Percentiles rank a stretch among this genome's conserved stretches.
phyloP scores from a whole-genome alignment of 2,888 invertebrate species.

The Heliothis peltigera region DNA sequence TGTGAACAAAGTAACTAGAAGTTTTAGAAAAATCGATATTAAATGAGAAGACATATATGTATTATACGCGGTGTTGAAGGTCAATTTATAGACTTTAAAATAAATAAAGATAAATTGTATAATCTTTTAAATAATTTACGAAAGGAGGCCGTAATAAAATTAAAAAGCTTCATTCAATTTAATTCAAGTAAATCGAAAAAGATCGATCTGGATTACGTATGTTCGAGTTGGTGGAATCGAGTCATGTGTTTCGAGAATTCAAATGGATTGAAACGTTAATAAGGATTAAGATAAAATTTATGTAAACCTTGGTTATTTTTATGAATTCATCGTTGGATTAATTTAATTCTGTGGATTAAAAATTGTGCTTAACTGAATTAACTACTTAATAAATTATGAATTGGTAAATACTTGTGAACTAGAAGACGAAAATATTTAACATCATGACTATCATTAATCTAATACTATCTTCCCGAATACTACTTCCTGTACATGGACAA shows the following conservation, averaged over 20 bases:
- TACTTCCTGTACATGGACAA: no score
- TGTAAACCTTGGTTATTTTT: slow-evolving; percentile 6
- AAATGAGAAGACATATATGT: no score
- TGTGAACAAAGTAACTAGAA: no score
- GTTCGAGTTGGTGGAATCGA: slow-evolving; percentile 47
- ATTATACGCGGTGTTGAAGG: no score
- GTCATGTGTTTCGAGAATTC: slow-evolving; percentile 39
- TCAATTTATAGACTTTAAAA: no score
- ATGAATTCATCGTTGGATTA: slow-evolving; percentile 11
- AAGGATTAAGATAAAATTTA: slow-evolving; percentile 14
- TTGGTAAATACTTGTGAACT: no score
- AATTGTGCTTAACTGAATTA: no score
- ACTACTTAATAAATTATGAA: no score
- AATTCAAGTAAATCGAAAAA: slow-evolving; percentile 46
- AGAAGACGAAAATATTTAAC: no score
- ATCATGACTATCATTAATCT: no score
- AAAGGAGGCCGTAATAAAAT: slow-evolving; percentile 39
- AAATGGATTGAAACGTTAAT: slow-evolving; percentile 34
- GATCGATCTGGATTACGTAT: slow-evolving; percentile 56
- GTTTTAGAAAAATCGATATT: no score
- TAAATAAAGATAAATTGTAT: neutral
- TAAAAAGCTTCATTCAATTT: slow-evolving; percentile 41
- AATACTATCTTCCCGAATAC: no score
- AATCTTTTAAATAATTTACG: slow-evolving; percentile 22
- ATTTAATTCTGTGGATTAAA: neutral